Conservation (phyloP, 1,140 invertebrate species). For the Trachymyrmex cornetzi region DNA sequence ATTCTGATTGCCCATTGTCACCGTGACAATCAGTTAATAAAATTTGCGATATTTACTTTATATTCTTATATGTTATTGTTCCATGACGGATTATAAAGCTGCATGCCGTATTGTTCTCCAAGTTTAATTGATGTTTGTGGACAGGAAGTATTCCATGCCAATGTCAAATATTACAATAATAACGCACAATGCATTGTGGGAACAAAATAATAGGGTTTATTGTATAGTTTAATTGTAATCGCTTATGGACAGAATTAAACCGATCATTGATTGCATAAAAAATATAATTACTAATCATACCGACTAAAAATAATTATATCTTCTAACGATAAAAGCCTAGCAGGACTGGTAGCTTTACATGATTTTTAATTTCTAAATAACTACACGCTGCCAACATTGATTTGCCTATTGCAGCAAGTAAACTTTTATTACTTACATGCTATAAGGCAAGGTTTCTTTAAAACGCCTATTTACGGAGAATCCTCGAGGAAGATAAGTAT, state of each 20-base stretch:
- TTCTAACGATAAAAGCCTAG: not conserved
- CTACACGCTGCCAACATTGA: not conserved
- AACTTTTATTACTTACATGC: not conserved
- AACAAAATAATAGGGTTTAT: slow-evolving; percentile 4
- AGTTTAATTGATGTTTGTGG: slow-evolving; percentile 31
- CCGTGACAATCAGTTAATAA: slow-evolving; percentile 44
- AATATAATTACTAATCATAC: slow-evolving; percentile 1
- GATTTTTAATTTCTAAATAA: not conserved
- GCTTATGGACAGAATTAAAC: not conserved
- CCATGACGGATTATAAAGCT: not conserved
- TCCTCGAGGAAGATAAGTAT: not conserved
- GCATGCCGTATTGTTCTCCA: slow-evolving; percentile 18
- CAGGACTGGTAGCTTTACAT: not conserved
- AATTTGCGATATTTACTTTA: slow-evolving; percentile 47
- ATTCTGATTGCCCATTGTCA: slow-evolving; percentile 46
- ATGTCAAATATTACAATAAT: slow-evolving; percentile 48
- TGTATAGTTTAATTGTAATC: slow-evolving; percentile 32
- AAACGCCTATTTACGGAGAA: not conserved
- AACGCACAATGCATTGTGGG: not conserved
- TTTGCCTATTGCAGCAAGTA: not conserved
- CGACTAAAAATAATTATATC: not conserved
- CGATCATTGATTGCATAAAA: not conserved
- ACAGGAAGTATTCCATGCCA: slow-evolving; percentile 17
- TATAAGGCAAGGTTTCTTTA: slow-evolving; percentile 24
- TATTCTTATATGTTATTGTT: slow-evolving; percentile 53